Base-by-base conservation (phyloP, 2,113 vertebrate species). In the Myotis davidii region DNA sequence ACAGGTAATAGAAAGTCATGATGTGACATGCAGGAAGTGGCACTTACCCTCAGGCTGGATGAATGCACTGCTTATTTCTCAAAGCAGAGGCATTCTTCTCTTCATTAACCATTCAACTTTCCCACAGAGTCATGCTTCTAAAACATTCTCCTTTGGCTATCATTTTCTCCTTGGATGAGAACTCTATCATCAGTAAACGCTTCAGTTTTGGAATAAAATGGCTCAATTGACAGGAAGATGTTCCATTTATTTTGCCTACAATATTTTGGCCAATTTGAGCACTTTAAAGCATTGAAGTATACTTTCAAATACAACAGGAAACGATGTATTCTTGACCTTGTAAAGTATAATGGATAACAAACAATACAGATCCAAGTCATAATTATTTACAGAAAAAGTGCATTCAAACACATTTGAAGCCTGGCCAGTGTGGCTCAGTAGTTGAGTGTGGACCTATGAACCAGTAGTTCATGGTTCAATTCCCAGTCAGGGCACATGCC, bases 181-280 rank as follows among this genome's bases (percentile, higher is more conserved):
- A 5, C 16, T 54, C 39, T 18, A 3, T 78, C 4, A 12, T 93
- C 10, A 84, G 20, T 74, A 94, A 76, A 81, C 88, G 2, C 13
- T 72, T 77, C n/a, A 65, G n/a, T 74, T 77, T 52, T 27, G 21
- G n/a, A 87, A 74, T 45, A 87, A 89, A 77, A 74, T 64, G 1
- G 0, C 9, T 84, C 16, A 6, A 52, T 7, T 79, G 5, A 90
- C 11, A 50, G 5, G 25, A 78, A 86, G 11, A 73, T 34, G 48
- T 92, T 94, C 88, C 23, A 52, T 32, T 95, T 83, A 82, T 34
- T 77, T 93, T 83, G 32, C 59, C 83, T 90, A 64, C 18, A 92
- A 39, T 48, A 90, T 87, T 90, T 65, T 90, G 86, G 6, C 32
- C 18, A 88, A 29, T 20, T 83, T 48, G 32, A 90, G 20, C 10